phyloP scores from a whole-genome alignment of 2,888 invertebrate genomes.

The Hypselothyrea guttata region DNA sequence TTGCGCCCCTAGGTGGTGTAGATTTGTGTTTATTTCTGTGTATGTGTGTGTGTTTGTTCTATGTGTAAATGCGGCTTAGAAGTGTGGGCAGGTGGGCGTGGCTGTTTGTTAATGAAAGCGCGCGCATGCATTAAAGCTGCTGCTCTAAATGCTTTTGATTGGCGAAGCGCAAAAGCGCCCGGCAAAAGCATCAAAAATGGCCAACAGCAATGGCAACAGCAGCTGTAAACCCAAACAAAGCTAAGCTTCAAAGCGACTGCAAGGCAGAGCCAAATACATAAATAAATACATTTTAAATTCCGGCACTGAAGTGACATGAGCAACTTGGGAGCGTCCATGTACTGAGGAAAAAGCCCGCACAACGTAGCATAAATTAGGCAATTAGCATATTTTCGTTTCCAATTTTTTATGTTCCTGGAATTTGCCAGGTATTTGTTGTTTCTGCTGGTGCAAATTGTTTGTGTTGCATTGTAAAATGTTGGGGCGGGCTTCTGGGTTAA shows the following conservation, averaged over 20 bases:
- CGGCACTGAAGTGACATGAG: conserved; percentile 36
- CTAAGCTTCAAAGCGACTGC: too few species aligned
- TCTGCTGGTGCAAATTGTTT: conserved; percentile 37
- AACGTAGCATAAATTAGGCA: conserved; percentile 65
- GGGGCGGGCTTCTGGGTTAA: not conserved
- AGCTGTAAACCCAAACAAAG: conserved; percentile 20
- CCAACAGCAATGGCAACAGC: conserved; percentile 29
- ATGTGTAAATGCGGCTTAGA: conserved; percentile 69
- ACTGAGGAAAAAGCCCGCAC: conserved; percentile 22
- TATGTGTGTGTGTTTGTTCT: conserved; percentile 26
- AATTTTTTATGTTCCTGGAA: not conserved
- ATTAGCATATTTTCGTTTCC: conserved; percentile 54
- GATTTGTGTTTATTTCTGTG: conserved; percentile 18
- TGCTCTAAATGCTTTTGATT: conserved; percentile 72
- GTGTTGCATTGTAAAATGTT: conserved; percentile 19
- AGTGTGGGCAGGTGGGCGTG: conserved; percentile 52
- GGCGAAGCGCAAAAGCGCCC: conserved; percentile 72
- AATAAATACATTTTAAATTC: conserved; percentile 58
- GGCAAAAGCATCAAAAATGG: conserved; percentile 45
- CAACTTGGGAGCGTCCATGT: too few species aligned
- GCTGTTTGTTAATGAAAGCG: conserved; percentile 72
- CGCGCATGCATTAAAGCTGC: conserved; percentile 76
- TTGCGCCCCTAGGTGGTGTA: conserved; percentile 45
- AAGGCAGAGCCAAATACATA: conserved; percentile 28
- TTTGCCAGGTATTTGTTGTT: conserved; percentile 13